These are phyloP conservation scores for Danio kyathit DNA, from an alignment of 2,797 vertebrate species.

Conservation along the genomic window DNA sequence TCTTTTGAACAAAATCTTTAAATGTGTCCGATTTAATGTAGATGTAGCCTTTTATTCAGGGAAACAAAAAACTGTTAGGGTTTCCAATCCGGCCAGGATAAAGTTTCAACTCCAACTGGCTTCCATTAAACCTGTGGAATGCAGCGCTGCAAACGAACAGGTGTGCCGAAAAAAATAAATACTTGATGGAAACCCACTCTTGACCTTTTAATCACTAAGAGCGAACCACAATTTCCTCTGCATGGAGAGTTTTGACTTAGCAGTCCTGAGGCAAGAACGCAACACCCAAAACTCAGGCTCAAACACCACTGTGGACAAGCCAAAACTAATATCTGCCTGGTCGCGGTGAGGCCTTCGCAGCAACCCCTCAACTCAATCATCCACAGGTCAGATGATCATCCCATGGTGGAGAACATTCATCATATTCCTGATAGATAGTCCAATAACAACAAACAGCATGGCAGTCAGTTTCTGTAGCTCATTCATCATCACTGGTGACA, in stretches of 20 bases:
- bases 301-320: not conserved
- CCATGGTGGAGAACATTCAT: not conserved
- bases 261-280: not conserved
- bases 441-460: constrained; percentile 25
- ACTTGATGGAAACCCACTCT: constrained; percentile 42
- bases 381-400: constrained; percentile 23
- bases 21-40: not conserved
- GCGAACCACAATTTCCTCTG: constrained; percentile 61
- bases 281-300: constrained; percentile 10
- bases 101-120: constrained; percentile 12
- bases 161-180: constrained; percentile 30
- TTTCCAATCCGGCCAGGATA: not conserved
- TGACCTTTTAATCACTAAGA: constrained; percentile 52
- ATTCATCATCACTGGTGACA: constrained; percentile 40
- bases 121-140: constrained; percentile 41
- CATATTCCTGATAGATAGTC: constrained; percentile 22
- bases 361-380: not conserved
- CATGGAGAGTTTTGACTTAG: constrained; percentile 25
- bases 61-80: not conserved
- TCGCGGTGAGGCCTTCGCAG: not conserved
- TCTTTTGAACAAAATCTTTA: not conserved
- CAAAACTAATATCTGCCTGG: not conserved
- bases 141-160: constrained; percentile 40
- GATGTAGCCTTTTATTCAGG: not conserved
- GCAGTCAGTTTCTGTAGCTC: constrained; percentile 7